phyloP scores from a whole-genome alignment of 2,888 invertebrate species.

The Allacma fusca region DNA sequence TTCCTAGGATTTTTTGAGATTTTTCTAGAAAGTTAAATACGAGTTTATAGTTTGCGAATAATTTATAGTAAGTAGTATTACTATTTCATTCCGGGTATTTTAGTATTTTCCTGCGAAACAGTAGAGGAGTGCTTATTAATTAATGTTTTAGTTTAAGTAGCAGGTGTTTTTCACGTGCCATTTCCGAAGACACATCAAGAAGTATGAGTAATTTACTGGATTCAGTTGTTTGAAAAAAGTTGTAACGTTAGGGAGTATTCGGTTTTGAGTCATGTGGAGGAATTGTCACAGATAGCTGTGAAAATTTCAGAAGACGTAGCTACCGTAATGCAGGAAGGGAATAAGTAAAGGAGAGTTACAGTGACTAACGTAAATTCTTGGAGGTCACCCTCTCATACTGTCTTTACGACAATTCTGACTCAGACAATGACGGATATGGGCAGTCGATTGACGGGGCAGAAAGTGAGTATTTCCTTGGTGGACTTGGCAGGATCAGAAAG shows the following conservation, averaged over 20 bases:
- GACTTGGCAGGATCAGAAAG: slow-evolving; percentile 98
- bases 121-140: too few relatives aligned
- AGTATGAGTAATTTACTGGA: too few relatives aligned
- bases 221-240: slow-evolving; percentile 81
- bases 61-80: too few relatives aligned
- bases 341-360: slow-evolving; percentile 98
- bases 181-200: too few relatives aligned
- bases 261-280: slow-evolving; percentile 97
- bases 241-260: slow-evolving; percentile 97
- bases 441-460: slow-evolving; percentile 92
- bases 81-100: too few relatives aligned
- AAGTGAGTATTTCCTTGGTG: slow-evolving; percentile 95
- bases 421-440: slow-evolving; percentile 87
- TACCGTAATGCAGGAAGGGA: slow-evolving; percentile 97
- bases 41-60: too few relatives aligned
- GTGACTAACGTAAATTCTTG: slow-evolving; percentile 99
- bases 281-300: slow-evolving; percentile 93
- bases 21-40: too few relatives aligned
- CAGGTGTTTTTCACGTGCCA: too few relatives aligned
- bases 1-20: too few relatives aligned
- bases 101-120: too few relatives aligned
- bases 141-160: too few relatives aligned
- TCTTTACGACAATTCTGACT: slow-evolving; percentile 95
- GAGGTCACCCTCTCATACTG: slow-evolving; percentile 98
- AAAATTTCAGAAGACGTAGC: slow-evolving; percentile 90